phyloP scores from a whole-genome alignment of 2,113 vertebrate genomes.

The human region GRCh38 chr12:18922001-18922500 shows the following conservation, averaged over 20 bases:
- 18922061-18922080: constrained; percentile 70
- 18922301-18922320: constrained; percentile 68
- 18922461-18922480: constrained; percentile 50
- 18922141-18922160: not conserved
- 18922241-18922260: constrained; percentile 71
- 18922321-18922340: constrained; percentile 69
- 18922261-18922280: constrained; percentile 73
- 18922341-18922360: constrained; percentile 47
- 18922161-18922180: constrained; percentile 29
- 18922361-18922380: constrained; percentile 5
- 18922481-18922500: constrained; percentile 43
- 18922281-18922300: constrained; percentile 61
- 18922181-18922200: not conserved
- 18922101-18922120: constrained; percentile 27
- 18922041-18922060: not conserved
- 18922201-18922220: constrained; percentile 50
- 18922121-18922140: not conserved
- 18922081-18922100: constrained; percentile 46
- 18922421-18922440: constrained; percentile 60
- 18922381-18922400: constrained; percentile 56
- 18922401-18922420: constrained; percentile 40
- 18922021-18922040: not conserved
- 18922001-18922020: not conserved
- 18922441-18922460: constrained; percentile 69
- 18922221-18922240: constrained; percentile 76